phyloP scores from a whole-genome alignment of 1,140 invertebrate genomes.

The Zaprionus africanus region DNA sequence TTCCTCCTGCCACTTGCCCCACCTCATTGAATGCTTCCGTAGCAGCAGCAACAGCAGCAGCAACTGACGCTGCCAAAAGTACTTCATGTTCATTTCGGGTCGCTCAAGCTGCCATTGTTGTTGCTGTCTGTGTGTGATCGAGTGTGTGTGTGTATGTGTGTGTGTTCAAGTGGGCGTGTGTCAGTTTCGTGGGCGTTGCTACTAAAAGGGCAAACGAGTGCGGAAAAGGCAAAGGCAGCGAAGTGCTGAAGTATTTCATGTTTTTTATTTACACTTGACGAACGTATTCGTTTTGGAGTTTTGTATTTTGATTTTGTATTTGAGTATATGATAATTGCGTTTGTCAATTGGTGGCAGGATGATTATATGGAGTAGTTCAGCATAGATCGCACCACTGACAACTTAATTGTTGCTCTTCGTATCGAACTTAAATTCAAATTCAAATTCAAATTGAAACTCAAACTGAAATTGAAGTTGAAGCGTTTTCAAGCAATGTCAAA shows the following conservation, averaged over 20 bases:
- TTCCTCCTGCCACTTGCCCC: neutral
- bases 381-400: conserved; percentile 47
- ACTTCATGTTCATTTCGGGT: conserved; percentile 52
- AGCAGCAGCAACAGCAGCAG: conserved; percentile 21
- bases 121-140: conserved; percentile 28
- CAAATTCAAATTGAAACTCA: conserved; percentile 37
- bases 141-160: conserved; percentile 3
- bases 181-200: conserved; percentile 41
- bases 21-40: conserved; percentile 43
- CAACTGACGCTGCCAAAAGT: conserved; percentile 62
- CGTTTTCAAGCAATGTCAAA: conserved; percentile 55
- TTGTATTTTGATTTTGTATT: neutral
- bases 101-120: conserved; percentile 37
- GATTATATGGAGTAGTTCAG: conserved; percentile 39
- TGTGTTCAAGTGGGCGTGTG: conserved; percentile 36
- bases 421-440: conserved; percentile 32
- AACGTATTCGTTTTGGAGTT: conserved; percentile 5
- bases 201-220: conserved; percentile 38
- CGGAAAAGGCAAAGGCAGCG: conserved; percentile 15
- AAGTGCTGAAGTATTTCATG: conserved; percentile 5
- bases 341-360: conserved; percentile 58
- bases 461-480: conserved; percentile 46
- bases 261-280: conserved; percentile 6
- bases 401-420: conserved; percentile 67
- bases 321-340: conserved; percentile 66